These are phyloP conservation scores for Archilochus colubris DNA, from an alignment of 2,113 vertebrate species.

Conservation along the genomic window DNA sequence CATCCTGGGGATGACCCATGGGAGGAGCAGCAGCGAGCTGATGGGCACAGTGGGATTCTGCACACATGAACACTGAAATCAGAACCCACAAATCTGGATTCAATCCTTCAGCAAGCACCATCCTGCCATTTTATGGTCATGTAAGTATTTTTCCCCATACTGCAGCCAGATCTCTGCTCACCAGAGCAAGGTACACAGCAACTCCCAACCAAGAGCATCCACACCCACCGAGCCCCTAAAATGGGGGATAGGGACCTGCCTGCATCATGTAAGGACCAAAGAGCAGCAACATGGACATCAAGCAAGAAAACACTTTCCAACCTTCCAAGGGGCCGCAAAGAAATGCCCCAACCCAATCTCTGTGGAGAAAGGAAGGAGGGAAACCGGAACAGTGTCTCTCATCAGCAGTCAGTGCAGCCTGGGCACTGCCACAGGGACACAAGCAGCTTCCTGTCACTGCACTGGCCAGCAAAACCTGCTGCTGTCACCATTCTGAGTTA, in stretches of 20 bases:
- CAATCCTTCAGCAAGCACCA: neutral
- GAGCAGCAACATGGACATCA: neutral
- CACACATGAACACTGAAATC: neutral
- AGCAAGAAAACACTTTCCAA: neutral
- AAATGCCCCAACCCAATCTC: neutral
- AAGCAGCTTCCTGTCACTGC: neutral
- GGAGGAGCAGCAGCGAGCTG: accelerated
- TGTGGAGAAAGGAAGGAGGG: neutral
- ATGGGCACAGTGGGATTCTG: accelerated
- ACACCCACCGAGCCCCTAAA: neutral
- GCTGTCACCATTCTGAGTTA: neutral
- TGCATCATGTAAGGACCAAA: neutral
- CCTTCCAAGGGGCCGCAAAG: neutral
- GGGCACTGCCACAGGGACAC: accelerated
- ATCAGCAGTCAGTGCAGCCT: neutral
- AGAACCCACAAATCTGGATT: neutral
- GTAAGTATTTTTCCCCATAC: neutral
- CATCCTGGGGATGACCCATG: neutral
- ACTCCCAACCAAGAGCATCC: accelerated
- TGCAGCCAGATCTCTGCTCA: neutral
- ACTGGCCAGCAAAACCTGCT: neutral
- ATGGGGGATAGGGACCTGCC: neutral
- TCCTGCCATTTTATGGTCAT: neutral
- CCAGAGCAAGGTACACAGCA: accelerated
- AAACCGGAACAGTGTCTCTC: neutral